These are phyloP conservation scores for Cantharis rustica DNA, from an alignment of 2,888 invertebrate species.

Conservation along the genomic window DNA sequence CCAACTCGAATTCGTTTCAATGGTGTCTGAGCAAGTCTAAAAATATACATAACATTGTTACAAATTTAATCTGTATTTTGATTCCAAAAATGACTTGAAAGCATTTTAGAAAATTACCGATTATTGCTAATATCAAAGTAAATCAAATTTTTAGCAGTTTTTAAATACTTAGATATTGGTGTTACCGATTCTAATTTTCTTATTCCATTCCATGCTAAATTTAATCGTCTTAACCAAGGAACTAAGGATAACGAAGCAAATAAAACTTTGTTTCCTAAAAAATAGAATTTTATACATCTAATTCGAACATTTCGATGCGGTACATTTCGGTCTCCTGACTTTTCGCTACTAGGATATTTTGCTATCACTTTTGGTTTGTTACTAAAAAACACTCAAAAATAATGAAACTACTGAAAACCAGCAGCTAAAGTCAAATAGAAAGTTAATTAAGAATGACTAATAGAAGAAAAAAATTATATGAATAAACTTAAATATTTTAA, in stretches of 20 bases:
- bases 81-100: background rate
- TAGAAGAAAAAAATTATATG: no score
- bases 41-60: background rate
- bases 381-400: no score
- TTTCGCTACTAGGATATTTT: no score
- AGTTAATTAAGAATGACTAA: no score
- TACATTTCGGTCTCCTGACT: no score
- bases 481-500: no score
- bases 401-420: no score
- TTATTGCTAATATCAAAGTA: slow-evolving; percentile 53
- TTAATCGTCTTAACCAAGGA: slow-evolving; percentile 46
- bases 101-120: slow-evolving; percentile 38
- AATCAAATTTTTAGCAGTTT: slow-evolving; percentile 40
- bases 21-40: slow-evolving; percentile 45
- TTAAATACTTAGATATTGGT: slow-evolving; percentile 44
- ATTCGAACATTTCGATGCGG: no score
- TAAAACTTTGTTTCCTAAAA: slow-evolving; percentile 50
- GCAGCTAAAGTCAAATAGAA: no score
- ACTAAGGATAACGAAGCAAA: slow-evolving; percentile 50
- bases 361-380: no score
- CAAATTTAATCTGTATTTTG: background rate
- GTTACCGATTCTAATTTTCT: slow-evolving; percentile 44
- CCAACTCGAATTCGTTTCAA: slow-evolving; percentile 52
- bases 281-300: slow-evolving; percentile 13
- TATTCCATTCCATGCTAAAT: slow-evolving; percentile 60